phyloP scores from a whole-genome alignment of 2,888 invertebrate genomes.

The Chrysotoxum bicinctum region DNA sequence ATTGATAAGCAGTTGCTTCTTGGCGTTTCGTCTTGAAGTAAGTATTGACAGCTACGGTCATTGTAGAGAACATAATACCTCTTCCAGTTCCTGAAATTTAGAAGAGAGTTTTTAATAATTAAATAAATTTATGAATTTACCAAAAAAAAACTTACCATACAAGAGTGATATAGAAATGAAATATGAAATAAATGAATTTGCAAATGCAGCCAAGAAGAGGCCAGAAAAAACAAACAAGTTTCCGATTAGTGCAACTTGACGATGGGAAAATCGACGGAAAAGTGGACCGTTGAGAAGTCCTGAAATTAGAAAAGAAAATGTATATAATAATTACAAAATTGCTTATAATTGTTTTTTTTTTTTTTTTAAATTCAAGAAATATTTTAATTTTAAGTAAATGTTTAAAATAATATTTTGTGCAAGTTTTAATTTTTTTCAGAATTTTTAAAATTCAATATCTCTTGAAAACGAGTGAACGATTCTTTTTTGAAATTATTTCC shows the following conservation, averaged over 20 bases:
- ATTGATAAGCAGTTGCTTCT: constrained; percentile 87
- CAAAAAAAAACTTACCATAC: constrained; percentile 46
- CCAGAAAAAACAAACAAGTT: constrained; percentile 84
- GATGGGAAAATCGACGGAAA: constrained; percentile 86
- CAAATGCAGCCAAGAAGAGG: constrained; percentile 84
- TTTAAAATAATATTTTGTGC: too few relatives aligned
- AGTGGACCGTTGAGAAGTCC: constrained; percentile 87
- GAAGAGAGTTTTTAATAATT: background rate
- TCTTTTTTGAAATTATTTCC: too few relatives aligned
- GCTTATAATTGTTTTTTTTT: too few relatives aligned
- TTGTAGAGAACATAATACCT: constrained; percentile 87
- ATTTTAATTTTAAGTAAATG: too few relatives aligned
- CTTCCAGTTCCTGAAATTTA: constrained; percentile 81
- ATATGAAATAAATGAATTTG: constrained; percentile 85
- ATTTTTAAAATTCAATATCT: too few relatives aligned
- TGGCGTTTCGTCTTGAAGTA: constrained; percentile 88
- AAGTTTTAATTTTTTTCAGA: too few relatives aligned
- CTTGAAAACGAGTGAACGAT: too few relatives aligned
- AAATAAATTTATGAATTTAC: background rate
- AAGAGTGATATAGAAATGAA: constrained; percentile 84
- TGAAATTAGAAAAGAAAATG: constrained; percentile 47
- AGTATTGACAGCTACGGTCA: constrained; percentile 87
- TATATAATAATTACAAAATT: too few relatives aligned
- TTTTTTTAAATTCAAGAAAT: too few relatives aligned
- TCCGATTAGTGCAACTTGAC: constrained; percentile 86